Percentiles rank a stretch among this genome's conserved stretches.
phyloP scores from a whole-genome alignment of 2,797 vertebrate species.

The Pseudomugil tenellus region DNA sequence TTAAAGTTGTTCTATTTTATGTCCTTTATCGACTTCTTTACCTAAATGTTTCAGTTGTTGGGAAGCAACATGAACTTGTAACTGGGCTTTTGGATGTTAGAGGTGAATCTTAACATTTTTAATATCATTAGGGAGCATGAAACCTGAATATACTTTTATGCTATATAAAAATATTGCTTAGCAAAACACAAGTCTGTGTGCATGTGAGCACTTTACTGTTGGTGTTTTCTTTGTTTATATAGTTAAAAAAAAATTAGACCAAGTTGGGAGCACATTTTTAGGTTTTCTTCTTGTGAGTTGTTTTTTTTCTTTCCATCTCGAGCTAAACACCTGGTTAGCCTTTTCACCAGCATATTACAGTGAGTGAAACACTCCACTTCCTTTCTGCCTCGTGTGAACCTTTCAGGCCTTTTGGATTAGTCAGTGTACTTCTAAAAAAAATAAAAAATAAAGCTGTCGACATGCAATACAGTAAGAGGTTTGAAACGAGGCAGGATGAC shows the following conservation, averaged over 20 bases:
- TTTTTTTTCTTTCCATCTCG: conserved; percentile 45
- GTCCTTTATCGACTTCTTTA: conserved; percentile 13
- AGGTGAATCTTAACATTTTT: conserved; percentile 48
- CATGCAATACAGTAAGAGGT: conserved; percentile 20
- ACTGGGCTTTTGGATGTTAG: conserved; percentile 46
- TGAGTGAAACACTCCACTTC: conserved; percentile 65
- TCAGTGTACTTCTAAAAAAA: conserved; percentile 25
- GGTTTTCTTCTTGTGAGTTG: conserved; percentile 33
- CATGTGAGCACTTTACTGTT: conserved; percentile 79
- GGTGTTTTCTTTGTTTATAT: conserved; percentile 57
- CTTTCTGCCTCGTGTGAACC: conserved; percentile 62
- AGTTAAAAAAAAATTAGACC: conserved; percentile 46
- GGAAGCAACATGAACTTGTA: conserved; percentile 38
- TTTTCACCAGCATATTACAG: conserved; percentile 81
- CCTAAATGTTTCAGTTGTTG: conserved; percentile 35
- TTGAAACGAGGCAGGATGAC: conserved; percentile 35
- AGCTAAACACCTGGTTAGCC: conserved; percentile 79
- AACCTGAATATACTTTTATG: conserved; percentile 55
- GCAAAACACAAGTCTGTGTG: conserved; percentile 66
- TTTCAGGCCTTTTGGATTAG: conserved; percentile 59
- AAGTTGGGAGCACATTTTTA: conserved; percentile 59
- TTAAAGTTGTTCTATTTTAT: background rate
- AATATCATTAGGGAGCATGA: conserved; percentile 52
- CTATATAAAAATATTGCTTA: conserved; percentile 49
- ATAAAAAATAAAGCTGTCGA: conserved; percentile 30